Conservation (phyloP, 2,797 vertebrate species). For the Diceros bicornis region DNA sequence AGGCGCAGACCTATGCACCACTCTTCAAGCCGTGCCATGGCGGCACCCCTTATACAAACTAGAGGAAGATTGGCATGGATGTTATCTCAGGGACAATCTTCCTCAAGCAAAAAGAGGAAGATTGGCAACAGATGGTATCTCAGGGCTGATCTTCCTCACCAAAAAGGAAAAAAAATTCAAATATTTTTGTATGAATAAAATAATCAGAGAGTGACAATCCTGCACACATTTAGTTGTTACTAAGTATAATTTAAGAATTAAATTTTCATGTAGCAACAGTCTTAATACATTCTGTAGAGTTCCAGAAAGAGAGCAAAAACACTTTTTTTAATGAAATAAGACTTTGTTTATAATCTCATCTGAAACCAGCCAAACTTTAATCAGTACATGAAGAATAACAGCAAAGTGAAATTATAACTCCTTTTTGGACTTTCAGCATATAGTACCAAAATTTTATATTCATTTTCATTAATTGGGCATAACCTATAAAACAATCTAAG, state of each 20-base stretch:
- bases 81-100: no score
- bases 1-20: no score
- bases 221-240: neutral
- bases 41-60: no score
- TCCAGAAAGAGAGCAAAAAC: neutral
- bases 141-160: no score
- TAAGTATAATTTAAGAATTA: neutral
- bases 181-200: neutral
- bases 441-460: conserved; percentile 65
- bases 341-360: neutral
- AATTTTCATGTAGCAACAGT: neutral
- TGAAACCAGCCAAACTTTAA: conserved; percentile 48
- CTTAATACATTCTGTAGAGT: neutral
- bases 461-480: conserved; percentile 77
- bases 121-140: no score
- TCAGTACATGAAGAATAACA: conserved; percentile 47
- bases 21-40: no score
- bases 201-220: neutral
- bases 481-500: conserved; percentile 76
- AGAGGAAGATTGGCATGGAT: no score
- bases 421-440: neutral
- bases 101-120: no score
- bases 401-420: conserved; percentile 54
- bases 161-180: neutral
- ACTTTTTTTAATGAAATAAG: neutral